Conservation (phyloP, 2,113 vertebrate genomes). For the Lipotes vexillifer region DNA sequence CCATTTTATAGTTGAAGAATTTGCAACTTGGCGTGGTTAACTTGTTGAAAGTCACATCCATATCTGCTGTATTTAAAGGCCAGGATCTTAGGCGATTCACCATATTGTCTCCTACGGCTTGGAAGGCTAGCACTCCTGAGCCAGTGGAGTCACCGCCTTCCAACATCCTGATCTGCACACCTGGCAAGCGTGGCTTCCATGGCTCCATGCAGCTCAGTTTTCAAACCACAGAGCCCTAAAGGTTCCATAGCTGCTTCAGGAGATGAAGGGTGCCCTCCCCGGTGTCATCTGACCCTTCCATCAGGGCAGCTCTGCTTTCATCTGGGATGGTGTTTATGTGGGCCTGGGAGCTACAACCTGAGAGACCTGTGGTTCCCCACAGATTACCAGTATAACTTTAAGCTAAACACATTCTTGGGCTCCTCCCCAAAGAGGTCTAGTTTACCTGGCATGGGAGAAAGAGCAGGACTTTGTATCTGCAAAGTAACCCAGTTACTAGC, state of each 20-base stretch:
- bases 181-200: neutral
- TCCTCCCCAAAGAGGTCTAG: neutral
- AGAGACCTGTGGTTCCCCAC: neutral
- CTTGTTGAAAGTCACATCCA: neutral
- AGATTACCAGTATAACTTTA: neutral
- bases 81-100: neutral
- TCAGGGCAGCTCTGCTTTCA: neutral
- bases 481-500: neutral
- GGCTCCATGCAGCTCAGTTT: neutral
- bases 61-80: neutral
- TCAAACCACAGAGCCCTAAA: neutral
- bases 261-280: neutral
- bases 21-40: neutral
- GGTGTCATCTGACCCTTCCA: neutral
- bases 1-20: neutral
- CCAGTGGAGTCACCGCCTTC: neutral
- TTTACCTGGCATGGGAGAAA: neutral
- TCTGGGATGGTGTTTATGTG: neutral
- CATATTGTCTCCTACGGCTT: neutral
- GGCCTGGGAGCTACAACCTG: neutral
- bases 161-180: neutral
- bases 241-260: neutral
- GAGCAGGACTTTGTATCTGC: neutral
- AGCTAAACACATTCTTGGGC: neutral
- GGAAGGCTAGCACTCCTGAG: neutral